Base-by-base conservation (phyloP, 2,797 vertebrate genomes). In the Danio kyathit region DNA sequence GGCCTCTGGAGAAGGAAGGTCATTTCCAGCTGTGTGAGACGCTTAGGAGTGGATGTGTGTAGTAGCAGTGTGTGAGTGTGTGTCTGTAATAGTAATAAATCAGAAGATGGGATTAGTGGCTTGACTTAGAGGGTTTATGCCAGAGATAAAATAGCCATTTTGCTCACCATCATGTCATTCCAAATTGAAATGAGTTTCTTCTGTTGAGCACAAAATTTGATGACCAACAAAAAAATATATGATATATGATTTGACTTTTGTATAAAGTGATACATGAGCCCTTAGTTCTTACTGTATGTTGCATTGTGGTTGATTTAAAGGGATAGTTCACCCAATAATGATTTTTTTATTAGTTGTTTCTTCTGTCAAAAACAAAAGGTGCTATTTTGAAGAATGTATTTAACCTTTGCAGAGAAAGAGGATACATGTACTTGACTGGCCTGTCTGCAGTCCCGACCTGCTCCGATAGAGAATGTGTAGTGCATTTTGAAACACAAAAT, bases 1-100 rank as follows among this genome's bases (percentile, higher is more conserved):
- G 59, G 57, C 83, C 80, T 89, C 83, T 87, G 83, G 76, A 70
- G 54, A 63, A 72, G 41, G 29, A 57, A 76, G 76, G 75, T 78
- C 82, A 21, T 63, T 80, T 87, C 81, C 75, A 75, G 80, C 78
- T 83, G 79, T 86, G 67, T 72, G 69, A 75, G 64, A 71, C 51
- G 66, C 60, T 11, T 51, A 12, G 2, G 61, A 83, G 75, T 70
- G 84, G 73, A 60, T 44, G 70, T 59, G 77, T 84, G n/a, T 72
- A 56, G 67, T 21, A 4, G n/a, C 10, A 5, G 7, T 9, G 8
- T 46, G 16, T 77, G 59, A 65, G 41, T 49, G n/a, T 74, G 43
- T 67, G 21, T 80, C 43, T 77, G 21, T 51, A 21, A 6, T 43
- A 14, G 54, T 73, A 6, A 57, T 5, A 14, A 52, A 57, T 44